These are phyloP conservation scores for Branchipolynoe longqiensis DNA, from an alignment of 2,888 invertebrate species.

Conservation along the genomic window DNA sequence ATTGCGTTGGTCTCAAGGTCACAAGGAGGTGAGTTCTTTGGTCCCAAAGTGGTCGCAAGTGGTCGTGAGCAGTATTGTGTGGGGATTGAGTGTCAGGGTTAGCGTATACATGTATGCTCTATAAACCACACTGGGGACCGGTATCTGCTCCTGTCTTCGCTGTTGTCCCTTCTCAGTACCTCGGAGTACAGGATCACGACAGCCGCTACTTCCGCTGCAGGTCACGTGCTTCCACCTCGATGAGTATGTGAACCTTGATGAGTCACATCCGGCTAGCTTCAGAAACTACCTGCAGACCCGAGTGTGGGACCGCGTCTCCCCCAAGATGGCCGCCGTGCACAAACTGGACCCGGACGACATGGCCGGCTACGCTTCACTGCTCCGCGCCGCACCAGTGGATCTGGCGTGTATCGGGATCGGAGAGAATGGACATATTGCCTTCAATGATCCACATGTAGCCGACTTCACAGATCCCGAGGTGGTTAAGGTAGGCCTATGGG, in stretches of 20 bases:
- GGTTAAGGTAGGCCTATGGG: conserved; percentile 1
- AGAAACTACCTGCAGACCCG: not conserved
- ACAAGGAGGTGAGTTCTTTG: too few species aligned
- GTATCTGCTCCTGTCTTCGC: too few species aligned
- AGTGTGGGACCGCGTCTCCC: not conserved
- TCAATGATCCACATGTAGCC: conserved; percentile 28
- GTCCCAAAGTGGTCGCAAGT: too few species aligned
- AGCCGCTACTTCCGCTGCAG: too few species aligned
- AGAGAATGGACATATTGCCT: conserved; percentile 36
- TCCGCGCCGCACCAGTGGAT: not conserved
- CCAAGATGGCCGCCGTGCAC: conserved; percentile 1
- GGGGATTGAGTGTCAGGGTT: too few species aligned
- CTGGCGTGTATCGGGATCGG: conserved; percentile 18
- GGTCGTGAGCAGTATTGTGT: too few species aligned
- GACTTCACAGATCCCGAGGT: not conserved
- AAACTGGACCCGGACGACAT: conserved; percentile 1
- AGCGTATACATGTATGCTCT: too few species aligned
- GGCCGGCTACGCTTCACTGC: not conserved
- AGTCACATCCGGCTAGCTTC: conserved; percentile 25
- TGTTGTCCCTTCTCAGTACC: too few species aligned
- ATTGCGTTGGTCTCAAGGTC: too few species aligned
- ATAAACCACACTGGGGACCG: too few species aligned
- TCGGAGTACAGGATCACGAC: too few species aligned
- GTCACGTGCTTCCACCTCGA: conserved; percentile 32
- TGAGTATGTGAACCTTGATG: conserved; percentile 3